Evolutionary conservation across 2,113 vertebrate genomes (phyloP), one percentile per base, ranked within the genome.

Genomic region (Anolis carolinensis): DNA sequence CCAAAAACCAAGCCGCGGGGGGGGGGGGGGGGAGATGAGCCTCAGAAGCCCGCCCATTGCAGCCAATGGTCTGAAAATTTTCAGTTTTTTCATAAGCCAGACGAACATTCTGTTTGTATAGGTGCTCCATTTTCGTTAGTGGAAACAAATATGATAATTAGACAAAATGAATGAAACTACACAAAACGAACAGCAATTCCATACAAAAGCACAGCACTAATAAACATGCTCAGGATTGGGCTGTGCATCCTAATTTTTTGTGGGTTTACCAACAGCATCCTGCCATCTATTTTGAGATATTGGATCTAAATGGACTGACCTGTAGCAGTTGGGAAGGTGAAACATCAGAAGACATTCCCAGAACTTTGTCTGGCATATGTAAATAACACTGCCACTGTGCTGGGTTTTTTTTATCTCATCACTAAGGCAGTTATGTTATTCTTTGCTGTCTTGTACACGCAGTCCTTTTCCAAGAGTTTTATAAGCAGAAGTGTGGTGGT

Each of bases 391-490:
- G 67, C 52, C 44, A n/a, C 34, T 59, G 44, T 70, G 65, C 65
- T 21, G 14, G 32, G 79, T 68, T 67, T 62, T 72, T 68, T 30
- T 1, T 8, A 5, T 36, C 68, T 62, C 84, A 62, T 63, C 77
- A 34, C 52, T 27, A 62, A 80, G 36, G 36, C n/a, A 27, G 63
- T 5, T 78, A 11, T 36, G 39, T 65, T 81, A 70, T 81, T 79
- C 50, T 32, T n/a, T 79, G 11, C 71, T 65, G n/a, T 73, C 78
- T 63, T 73, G 39, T 65, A 74, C 55, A 63, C 63, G 21, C 70
- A 73, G 70, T 73, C 32, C 59, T 74, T 13, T 48, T 74, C 70
- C 20, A 30, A 65, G 70, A 34, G 78, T 65, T 81, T 86, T 86
- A 80, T 63, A 32, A 73, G 30, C 74, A 55, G 44, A 44, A 62